These are phyloP conservation scores for Chlamydotis undulata DNA, from an alignment of 2,113 vertebrate species.

Conservation along the genomic window DNA sequence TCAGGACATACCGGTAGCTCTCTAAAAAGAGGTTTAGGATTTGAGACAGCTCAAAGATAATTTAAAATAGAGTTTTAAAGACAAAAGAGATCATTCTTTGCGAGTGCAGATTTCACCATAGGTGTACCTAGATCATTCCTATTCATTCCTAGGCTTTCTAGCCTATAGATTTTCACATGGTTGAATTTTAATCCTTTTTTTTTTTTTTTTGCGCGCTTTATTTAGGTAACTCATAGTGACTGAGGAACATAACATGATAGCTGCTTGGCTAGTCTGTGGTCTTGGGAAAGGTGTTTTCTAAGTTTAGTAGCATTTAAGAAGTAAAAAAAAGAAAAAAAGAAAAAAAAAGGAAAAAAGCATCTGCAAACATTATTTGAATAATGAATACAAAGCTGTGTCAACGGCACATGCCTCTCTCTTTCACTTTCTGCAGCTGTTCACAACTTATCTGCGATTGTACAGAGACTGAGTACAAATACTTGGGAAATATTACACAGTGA, in stretches of 20 bases:
- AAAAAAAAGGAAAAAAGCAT: neutral
- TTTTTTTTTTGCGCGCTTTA: neutral
- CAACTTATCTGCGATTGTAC: neutral
- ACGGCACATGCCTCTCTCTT: neutral
- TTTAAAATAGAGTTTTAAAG: neutral
- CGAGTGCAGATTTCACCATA: neutral
- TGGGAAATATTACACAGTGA: neutral
- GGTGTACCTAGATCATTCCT: neutral
- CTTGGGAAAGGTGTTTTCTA: neutral
- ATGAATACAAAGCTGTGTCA: neutral
- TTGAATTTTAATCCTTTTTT: neutral
- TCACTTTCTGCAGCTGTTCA: conserved; percentile 27
- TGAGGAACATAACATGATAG: neutral
- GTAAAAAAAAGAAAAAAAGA: neutral
- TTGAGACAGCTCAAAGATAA: neutral
- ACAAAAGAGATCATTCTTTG: neutral
- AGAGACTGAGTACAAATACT: neutral
- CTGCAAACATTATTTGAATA: neutral
- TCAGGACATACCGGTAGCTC: neutral
- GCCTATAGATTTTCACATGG: neutral
- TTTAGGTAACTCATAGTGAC: neutral
- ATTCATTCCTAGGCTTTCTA: neutral
- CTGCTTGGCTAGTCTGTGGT: neutral
- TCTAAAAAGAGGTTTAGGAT: neutral
- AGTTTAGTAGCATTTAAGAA: neutral